phyloP scores from a whole-genome alignment of 2,113 vertebrate species.

The Paraplagusia blochii region DNA sequence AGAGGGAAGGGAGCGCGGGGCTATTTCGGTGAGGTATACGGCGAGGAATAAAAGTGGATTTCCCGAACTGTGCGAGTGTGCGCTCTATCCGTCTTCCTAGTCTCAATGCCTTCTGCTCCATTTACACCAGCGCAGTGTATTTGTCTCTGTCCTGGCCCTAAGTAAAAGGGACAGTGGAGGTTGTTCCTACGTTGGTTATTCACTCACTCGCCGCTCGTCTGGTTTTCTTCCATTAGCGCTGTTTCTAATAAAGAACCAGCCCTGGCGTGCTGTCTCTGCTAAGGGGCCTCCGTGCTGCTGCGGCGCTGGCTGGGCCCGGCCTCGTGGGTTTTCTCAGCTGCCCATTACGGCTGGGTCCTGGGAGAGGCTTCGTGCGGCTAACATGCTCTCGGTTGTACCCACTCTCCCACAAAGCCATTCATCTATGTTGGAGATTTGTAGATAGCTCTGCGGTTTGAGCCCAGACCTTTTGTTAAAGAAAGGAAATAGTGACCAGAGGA shows the following conservation, averaged over 20 bases:
- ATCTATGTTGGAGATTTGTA: slow-evolving; percentile 23
- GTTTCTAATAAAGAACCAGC: slow-evolving; percentile 20
- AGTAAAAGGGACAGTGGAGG: slow-evolving; percentile 1
- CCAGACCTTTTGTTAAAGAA: slow-evolving; percentile 6
- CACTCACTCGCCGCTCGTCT: slow-evolving; percentile 12
- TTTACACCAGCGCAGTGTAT: slow-evolving; percentile 51
- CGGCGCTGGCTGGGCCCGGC: slow-evolving; percentile 15
- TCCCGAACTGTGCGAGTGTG: slow-evolving; percentile 29
- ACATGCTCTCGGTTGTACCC: slow-evolving; percentile 14
- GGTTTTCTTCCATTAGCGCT: slow-evolving; percentile 14
- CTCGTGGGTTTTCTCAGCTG: slow-evolving; percentile 34
- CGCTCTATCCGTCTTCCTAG: slow-evolving; percentile 22
- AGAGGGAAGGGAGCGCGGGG: slow-evolving; percentile 1
- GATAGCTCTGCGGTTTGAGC: neutral
- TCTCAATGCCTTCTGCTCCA: slow-evolving; percentile 48
- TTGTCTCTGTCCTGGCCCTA: slow-evolving; percentile 37
- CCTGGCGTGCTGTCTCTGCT: neutral
- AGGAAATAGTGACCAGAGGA: neutral
- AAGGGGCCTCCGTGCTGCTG: slow-evolving; percentile 9
- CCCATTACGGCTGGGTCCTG: slow-evolving; percentile 43
- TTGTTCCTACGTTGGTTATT: slow-evolving; percentile 2
- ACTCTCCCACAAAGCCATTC: slow-evolving; percentile 33
- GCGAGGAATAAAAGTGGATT: slow-evolving; percentile 55
- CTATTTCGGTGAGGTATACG: slow-evolving; percentile 32
- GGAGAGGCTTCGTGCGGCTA: slow-evolving; percentile 19